Evolutionary conservation across 2,113 vertebrate genomes (phyloP), one percentile per base, ranked within the genome.

Genomic region (Orcinus orca): DNA sequence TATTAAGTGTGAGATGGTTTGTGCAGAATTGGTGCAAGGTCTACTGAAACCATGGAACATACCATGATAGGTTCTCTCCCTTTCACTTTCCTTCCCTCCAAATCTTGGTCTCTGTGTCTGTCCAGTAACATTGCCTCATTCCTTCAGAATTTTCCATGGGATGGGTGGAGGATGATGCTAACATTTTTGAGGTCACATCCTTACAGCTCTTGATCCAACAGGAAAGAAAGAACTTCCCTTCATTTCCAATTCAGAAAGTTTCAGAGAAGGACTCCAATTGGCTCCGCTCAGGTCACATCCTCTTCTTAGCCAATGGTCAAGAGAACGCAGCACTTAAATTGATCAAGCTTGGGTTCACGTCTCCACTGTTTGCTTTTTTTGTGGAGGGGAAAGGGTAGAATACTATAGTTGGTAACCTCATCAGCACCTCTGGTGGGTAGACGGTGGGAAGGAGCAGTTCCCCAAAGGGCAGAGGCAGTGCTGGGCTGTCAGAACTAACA

Each of bases 71-170:
- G n/a, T n/a, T 82, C 26, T 41, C 8, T 85, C 67, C 65, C 74
- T 11, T n/a, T 26, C n/a, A 21, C 1, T 38, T 87, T 44, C 41
- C 14, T 10, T 83, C n/a, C 29, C 31, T 94, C 55, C 84, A 73
- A 65, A 73, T 92, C 50, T 68, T 88, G 41, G n/a, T 21, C 25
- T 36, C 29, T 80, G 36, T 83, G 88, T 88, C 62, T 85, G 31
- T 90, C 47, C 14, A 33, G 47, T 53, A 44, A 68, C 50, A 62
- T 12, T 55, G 63, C 63, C 33, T 83, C 44, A n/a, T 67, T 80
- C 93, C 80, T 88, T 87, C n/a, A 82, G 82, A 86, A 67, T 79
- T 96, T 96, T 86, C 65, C 38, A 76, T 11, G 3, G 25, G 65
- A 33, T 21, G 13, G 63, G 26, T 77, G 71, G 55, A 74, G 3